Percentiles rank a stretch among this genome's conserved stretches.
These are phyloP conservation scores for Bemisia tabaci DNA, from an alignment of 1,140 invertebrate genomes.

Conservation along the genomic window DNA sequence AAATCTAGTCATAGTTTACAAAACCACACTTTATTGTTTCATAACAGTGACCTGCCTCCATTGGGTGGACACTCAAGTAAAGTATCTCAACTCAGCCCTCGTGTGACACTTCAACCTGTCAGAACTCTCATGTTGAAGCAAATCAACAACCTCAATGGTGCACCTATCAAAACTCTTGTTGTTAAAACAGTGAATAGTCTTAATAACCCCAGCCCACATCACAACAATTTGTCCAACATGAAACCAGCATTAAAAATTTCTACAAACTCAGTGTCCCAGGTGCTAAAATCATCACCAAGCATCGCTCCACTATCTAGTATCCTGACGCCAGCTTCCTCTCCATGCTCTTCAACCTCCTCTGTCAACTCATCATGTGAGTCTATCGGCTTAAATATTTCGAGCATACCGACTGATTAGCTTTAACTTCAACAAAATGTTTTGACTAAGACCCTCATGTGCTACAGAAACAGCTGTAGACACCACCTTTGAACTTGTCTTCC, in stretches of 20 bases:
- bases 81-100: not conserved
- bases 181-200: slow-evolving; percentile 7
- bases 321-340: not conserved
- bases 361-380: not conserved
- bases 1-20: slow-evolving; percentile 60
- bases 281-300: not conserved
- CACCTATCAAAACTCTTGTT: slow-evolving; percentile 25
- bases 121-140: slow-evolving; percentile 23
- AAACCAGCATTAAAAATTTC: not conserved
- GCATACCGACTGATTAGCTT: too few species aligned
- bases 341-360: not conserved
- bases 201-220: not conserved
- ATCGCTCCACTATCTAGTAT: not conserved
- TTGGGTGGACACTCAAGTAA: slow-evolving; percentile 13
- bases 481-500: too few species aligned
- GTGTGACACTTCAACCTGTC: slow-evolving; percentile 13
- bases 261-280: not conserved
- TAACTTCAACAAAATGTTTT: too few species aligned
- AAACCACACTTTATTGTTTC: slow-evolving; percentile 46
- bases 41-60: slow-evolving; percentile 32
- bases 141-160: slow-evolving; percentile 19
- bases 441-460: too few species aligned
- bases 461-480: too few species aligned
- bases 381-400: too few species aligned
- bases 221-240: not conserved